Percentiles rank a stretch among this genome's conserved stretches.
phyloP scores from a whole-genome alignment of 2,797 vertebrate genomes.

The Anabas testudineus region DNA sequence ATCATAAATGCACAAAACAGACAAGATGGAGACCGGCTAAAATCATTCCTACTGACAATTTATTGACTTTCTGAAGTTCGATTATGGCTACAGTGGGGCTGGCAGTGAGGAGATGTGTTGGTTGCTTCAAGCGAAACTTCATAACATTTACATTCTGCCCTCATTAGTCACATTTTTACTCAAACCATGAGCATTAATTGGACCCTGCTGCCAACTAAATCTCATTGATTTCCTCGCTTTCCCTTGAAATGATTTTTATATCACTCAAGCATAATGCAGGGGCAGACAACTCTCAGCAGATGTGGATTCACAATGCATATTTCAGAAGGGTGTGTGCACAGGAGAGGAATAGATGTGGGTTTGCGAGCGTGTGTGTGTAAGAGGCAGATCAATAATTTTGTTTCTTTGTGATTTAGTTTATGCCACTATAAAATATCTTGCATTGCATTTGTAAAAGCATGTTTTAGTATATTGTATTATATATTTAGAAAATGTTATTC shows the following conservation, averaged over 20 bases:
- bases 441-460: slow-evolving; percentile 48
- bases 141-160: slow-evolving; percentile 71
- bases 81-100: slow-evolving; percentile 44
- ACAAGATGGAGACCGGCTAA: slow-evolving; percentile 11
- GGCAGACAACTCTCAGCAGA: slow-evolving; percentile 45
- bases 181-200: slow-evolving; percentile 79
- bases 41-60: slow-evolving; percentile 42
- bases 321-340: slow-evolving; percentile 46
- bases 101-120: not conserved
- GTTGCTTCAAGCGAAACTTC: slow-evolving; percentile 50
- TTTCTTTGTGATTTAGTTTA: slow-evolving; percentile 45
- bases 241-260: slow-evolving; percentile 68
- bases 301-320: slow-evolving; percentile 66
- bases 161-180: slow-evolving; percentile 72
- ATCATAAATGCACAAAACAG: slow-evolving; percentile 12
- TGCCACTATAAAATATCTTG: slow-evolving; percentile 45
- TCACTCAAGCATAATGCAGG: slow-evolving; percentile 68
- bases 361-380: slow-evolving; percentile 8
- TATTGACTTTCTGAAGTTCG: slow-evolving; percentile 61
- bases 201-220: slow-evolving; percentile 54
- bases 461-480: no score
- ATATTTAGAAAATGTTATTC: slow-evolving; percentile 13
- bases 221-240: slow-evolving; percentile 69
- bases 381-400: slow-evolving; percentile 60
- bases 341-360: slow-evolving; percentile 1